A percentile compares a stretch with the other conserved stretches of the same genome.
These are phyloP conservation scores for Diabrotica virgifera DNA, from an alignment of 1,140 invertebrate genomes.

Conservation along the genomic window DNA sequence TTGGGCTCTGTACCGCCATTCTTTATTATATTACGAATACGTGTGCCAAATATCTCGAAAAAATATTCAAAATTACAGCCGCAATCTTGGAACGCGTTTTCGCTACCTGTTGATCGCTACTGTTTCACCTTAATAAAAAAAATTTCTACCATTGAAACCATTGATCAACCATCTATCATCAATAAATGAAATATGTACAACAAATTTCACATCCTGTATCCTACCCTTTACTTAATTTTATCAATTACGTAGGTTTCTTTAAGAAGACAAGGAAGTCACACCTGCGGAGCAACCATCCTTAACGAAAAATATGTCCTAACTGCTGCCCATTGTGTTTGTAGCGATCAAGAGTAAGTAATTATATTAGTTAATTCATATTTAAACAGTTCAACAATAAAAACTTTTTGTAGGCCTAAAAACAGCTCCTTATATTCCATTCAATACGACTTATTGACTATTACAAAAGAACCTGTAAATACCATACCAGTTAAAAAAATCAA, in stretches of 20 bases:
- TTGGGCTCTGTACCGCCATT: no score
- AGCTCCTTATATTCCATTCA: slow-evolving; percentile 26
- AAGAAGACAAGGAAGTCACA: slow-evolving; percentile 20
- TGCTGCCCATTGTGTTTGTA: slow-evolving; percentile 37
- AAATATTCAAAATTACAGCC: no score
- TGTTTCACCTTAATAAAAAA: no score
- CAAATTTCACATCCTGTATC: no score
- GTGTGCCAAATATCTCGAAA: no score
- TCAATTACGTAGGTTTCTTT: slow-evolving; percentile 2
- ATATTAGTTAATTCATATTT: neutral
- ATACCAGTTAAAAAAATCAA: slow-evolving; percentile 25
- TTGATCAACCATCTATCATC: no score
- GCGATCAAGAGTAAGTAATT: slow-evolving; percentile 17
- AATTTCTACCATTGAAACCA: no score
- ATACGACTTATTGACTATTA: slow-evolving; percentile 28
- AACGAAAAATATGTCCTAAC: slow-evolving; percentile 34
- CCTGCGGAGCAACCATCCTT: slow-evolving; percentile 35
- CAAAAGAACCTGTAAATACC: slow-evolving; percentile 19
- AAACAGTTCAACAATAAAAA: neutral
- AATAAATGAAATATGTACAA: no score
- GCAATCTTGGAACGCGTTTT: no score
- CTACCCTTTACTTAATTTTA: no score
- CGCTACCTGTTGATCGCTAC: no score
- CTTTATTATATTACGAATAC: no score
- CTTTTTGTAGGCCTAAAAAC: slow-evolving; percentile 23